Percentiles rank a stretch among this genome's conserved stretches.
Evolutionary conservation across 2,797 vertebrate species (phyloP).

Genomic region (Chaunax sp.): DNA sequence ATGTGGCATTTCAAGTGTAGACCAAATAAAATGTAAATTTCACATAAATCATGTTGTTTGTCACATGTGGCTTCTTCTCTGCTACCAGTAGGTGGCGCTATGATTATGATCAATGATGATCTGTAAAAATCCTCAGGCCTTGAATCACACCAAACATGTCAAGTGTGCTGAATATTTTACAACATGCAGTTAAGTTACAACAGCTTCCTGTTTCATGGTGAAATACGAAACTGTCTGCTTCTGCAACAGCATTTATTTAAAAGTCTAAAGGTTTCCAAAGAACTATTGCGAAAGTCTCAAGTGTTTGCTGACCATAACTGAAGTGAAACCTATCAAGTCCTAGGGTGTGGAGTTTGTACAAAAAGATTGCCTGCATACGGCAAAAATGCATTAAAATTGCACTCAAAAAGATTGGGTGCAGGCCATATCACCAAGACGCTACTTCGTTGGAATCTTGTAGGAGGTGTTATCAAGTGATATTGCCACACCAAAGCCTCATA

Average conservation of each 20-base stretch:
- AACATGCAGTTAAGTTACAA: background rate
- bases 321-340: too few relatives aligned
- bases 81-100: background rate
- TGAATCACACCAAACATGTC: background rate
- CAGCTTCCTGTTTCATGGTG: background rate
- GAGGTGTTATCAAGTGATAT: too few relatives aligned
- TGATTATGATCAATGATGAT: background rate
- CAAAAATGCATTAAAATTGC: background rate
- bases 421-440: too few relatives aligned
- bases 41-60: background rate
- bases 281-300: too few relatives aligned
- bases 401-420: too few relatives aligned
- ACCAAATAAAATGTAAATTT: background rate
- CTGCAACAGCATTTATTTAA: too few relatives aligned
- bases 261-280: background rate
- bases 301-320: background rate
- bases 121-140: background rate
- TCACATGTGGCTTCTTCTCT: background rate
- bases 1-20: background rate
- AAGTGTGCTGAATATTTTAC: background rate
- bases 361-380: background rate
- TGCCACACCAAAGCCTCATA: too few relatives aligned
- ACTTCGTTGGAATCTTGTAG: too few relatives aligned
- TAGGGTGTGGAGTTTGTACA: background rate
- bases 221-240: background rate